A percentile compares a stretch with the other conserved stretches of the same genome.
Conservation (phyloP, 2,888 invertebrate genomes). For the Elegia similella region DNA sequence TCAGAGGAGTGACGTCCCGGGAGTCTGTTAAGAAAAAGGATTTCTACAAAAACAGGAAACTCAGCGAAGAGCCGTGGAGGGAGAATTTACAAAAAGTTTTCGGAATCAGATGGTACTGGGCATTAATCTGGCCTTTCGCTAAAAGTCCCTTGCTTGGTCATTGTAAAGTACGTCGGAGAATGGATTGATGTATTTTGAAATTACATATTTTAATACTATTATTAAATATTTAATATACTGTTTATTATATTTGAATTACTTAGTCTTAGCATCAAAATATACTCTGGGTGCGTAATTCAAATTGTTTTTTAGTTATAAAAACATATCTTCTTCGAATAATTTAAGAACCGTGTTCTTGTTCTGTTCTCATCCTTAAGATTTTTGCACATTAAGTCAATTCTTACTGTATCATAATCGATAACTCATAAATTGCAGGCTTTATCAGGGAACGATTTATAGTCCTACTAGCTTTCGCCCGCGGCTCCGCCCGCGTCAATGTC, state of each 20-base stretch:
- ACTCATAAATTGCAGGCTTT: neutral
- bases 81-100: slow-evolving; percentile 86
- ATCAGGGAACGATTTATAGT: no score
- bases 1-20: slow-evolving; percentile 74
- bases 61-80: slow-evolving; percentile 49
- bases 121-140: slow-evolving; percentile 51
- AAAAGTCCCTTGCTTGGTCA: slow-evolving; percentile 33
- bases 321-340: no score
- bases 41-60: slow-evolving; percentile 17
- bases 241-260: neutral
- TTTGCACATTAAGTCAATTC: no score
- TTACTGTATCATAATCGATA: neutral
- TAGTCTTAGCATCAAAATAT: no score
- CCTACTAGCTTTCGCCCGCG: no score
- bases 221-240: neutral
- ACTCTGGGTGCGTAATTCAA: no score
- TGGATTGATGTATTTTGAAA: neutral
- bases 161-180: neutral
- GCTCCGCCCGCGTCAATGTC: no score
- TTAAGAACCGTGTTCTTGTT: no score
- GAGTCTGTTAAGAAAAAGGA: slow-evolving; percentile 55
- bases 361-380: no score
- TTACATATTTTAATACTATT: neutral
- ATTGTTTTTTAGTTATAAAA: no score
- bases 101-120: slow-evolving; percentile 77